A percentile compares a stretch with the other conserved stretches of the same genome.
phyloP scores from a whole-genome alignment of 1,140 invertebrate species.

The Diorhabda carinulata region DNA sequence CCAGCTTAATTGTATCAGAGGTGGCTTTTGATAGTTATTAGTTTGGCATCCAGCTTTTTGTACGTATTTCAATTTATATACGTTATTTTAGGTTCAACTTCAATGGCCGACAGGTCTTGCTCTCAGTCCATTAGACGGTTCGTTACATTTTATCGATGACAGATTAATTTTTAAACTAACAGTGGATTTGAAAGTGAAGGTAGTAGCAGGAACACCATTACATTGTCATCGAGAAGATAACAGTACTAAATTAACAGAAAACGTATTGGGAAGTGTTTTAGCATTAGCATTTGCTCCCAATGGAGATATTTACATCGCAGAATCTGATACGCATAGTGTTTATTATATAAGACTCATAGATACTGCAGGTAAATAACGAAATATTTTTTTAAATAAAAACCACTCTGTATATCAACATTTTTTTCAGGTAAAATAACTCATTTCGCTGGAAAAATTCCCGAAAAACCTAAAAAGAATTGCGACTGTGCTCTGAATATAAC shows the following conservation, averaged over 20 bases:
- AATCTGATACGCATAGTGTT: slow-evolving; percentile 83
- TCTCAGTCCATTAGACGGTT: slow-evolving; percentile 88
- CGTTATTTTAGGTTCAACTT: slow-evolving; percentile 67
- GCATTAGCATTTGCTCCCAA: slow-evolving; percentile 87
- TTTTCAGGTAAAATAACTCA: slow-evolving; percentile 70
- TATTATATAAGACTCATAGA: slow-evolving; percentile 84
- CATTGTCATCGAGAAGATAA: slow-evolving; percentile 66
- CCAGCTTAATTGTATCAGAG: no score
- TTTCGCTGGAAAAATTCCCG: slow-evolving; percentile 72
- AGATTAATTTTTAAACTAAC: slow-evolving; percentile 87
- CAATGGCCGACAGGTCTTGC: slow-evolving; percentile 95
- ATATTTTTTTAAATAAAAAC: background rate
- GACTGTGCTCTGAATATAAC: slow-evolving; percentile 57
- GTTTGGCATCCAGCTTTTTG: no score
- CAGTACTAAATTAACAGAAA: slow-evolving; percentile 39
- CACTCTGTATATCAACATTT: no score
- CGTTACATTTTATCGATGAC: slow-evolving; percentile 93
- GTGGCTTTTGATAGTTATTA: no score
- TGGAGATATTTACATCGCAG: slow-evolving; percentile 90
- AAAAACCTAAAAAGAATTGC: slow-evolving; percentile 54
- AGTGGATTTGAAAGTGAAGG: slow-evolving; percentile 82
- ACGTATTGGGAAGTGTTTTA: slow-evolving; percentile 68
- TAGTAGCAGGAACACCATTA: slow-evolving; percentile 85
- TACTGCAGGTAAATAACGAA: slow-evolving; percentile 50
- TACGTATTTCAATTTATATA: no score